phyloP scores from a whole-genome alignment of 1,140 invertebrate species.

The Theocolax elegans region DNA sequence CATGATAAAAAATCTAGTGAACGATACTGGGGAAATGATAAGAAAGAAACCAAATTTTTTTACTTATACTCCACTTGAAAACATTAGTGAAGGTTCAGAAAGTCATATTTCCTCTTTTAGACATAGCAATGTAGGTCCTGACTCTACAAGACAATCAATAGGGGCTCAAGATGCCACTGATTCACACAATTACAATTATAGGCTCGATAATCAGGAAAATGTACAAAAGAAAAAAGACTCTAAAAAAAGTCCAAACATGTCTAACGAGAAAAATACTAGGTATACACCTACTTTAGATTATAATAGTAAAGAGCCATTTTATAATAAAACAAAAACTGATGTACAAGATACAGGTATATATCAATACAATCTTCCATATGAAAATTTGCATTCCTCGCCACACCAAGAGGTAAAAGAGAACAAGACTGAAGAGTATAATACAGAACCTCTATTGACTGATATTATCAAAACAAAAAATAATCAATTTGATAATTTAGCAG shows the following conservation, averaged over 20 bases:
- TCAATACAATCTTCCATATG: slow-evolving; percentile 20
- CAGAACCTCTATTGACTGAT: slow-evolving; percentile 8
- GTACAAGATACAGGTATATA: not conserved
- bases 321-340: not conserved
- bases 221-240: not conserved
- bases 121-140: slow-evolving; percentile 51
- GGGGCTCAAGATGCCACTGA: slow-evolving; percentile 30
- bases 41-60: slow-evolving; percentile 55
- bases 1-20: slow-evolving; percentile 48
- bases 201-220: slow-evolving; percentile 10
- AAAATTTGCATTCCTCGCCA: not conserved
- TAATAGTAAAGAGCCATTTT: not conserved
- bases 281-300: slow-evolving; percentile 3
- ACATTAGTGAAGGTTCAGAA: slow-evolving; percentile 63
- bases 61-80: slow-evolving; percentile 55
- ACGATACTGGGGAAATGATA: slow-evolving; percentile 55
- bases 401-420: not conserved
- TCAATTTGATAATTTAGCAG: slow-evolving; percentile 48
- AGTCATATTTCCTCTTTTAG: slow-evolving; percentile 61
- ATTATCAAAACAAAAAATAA: slow-evolving; percentile 32
- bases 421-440: slow-evolving; percentile 10
- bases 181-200: slow-evolving; percentile 8
- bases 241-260: not conserved
- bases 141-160: slow-evolving; percentile 40
- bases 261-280: not conserved